Evolutionary conservation across 2,113 vertebrate species (phyloP), one percentile per base, ranked within the genome.

Genomic region (Himantopus leucocephalus): DNA sequence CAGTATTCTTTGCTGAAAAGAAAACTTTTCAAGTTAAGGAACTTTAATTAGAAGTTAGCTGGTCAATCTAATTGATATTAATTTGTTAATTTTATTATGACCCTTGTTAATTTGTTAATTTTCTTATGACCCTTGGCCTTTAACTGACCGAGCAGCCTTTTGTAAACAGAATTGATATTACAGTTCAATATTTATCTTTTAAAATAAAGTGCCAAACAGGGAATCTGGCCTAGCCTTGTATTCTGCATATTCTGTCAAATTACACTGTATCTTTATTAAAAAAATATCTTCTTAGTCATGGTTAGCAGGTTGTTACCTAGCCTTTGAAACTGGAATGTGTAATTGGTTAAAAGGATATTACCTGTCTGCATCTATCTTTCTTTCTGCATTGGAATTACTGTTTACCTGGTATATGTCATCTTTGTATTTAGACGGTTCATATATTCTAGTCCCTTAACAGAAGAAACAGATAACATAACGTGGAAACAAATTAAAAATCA

Each of bases 31-130:
- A 58, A 71, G 21, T 41, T 45, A 34, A 62, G 2, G 35, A 67
- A 96, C 60, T 97, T 96, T 96, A 95, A 96, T 95, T 48, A 92
- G 19, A 23, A 48, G 26, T 55, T 93, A 71, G 68, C 75, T 85
- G 88, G 78, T 67, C 90, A 93, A 74, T 89, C 70, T 41, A 55
- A 64, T 70, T 62, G 72, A 64, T 95, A 66, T 20, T 64, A 45
- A 66, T 35, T 55, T 72, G 56, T 79, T 95, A 77, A 67, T 96
- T 97, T 91, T 85, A 66, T 90, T 91, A 92, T 78, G 75, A 59
- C 26, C 48, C 30, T 23, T 34, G 27, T 89, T 90, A 70, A 67
- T 53, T 62, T 52, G n/a, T 76, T 95, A 60, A 71, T 96, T 97
- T 88, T 82, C 30, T 90, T 92, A 85, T 64, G 75, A 83, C 37